A percentile compares a stretch with the other conserved stretches of the same genome.
phyloP scores from a whole-genome alignment of 2,113 vertebrate genomes.

The Campylomormyrus tamandua region DNA sequence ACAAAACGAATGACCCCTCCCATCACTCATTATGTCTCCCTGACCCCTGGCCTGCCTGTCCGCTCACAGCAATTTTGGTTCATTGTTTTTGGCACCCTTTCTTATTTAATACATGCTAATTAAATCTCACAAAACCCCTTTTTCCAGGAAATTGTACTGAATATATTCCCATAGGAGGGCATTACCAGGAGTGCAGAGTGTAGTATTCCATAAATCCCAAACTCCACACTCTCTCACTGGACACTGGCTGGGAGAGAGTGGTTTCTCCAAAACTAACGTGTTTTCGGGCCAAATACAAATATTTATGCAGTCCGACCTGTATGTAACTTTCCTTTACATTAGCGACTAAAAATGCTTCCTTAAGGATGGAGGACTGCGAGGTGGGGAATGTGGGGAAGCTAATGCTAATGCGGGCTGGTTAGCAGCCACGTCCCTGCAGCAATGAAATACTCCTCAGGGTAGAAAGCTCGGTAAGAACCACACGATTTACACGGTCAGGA shows the following conservation, averaged over 20 bases:
- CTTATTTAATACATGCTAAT: neutral
- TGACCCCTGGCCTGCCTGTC: neutral
- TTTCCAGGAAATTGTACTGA: constrained; percentile 6
- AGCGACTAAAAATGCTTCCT: constrained; percentile 1
- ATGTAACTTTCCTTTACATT: constrained; percentile 16
- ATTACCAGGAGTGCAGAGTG: neutral
- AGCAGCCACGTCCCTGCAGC: neutral
- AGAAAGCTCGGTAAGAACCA: neutral
- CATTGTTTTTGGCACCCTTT: neutral
- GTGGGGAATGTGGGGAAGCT: neutral
- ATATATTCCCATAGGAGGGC: neutral
- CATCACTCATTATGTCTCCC: neutral
- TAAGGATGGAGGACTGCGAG: neutral
- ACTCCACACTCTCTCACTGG: neutral
- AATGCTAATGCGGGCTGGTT: neutral
- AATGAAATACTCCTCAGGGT: neutral
- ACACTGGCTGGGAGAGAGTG: neutral
- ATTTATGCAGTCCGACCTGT: constrained; percentile 1
- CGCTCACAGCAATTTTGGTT: neutral
- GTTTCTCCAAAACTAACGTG: constrained; percentile 12
- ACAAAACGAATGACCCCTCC: neutral
- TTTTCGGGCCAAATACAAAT: constrained; percentile 12
- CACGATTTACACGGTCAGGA: neutral
- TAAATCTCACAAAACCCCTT: neutral
- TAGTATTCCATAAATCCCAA: neutral